Conservation (phyloP, 2,888 invertebrate genomes). For the Elaeidobius kamerunicus region DNA sequence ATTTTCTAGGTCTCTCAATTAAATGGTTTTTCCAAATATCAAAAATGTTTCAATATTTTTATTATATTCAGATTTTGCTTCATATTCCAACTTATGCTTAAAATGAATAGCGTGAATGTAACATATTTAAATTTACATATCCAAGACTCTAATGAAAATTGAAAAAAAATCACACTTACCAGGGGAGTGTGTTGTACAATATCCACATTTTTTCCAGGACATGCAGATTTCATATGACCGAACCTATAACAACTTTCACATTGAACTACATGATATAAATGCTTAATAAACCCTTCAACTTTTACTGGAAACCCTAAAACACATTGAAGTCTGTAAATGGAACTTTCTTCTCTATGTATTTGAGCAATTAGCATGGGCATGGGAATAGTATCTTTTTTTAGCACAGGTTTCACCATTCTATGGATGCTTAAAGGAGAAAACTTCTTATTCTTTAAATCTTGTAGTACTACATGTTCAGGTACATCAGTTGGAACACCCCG, state of each 20-base stretch:
- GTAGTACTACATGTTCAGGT: not conserved
- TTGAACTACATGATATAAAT: not conserved
- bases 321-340: not conserved
- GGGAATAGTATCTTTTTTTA: too few species aligned
- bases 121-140: too few species aligned
- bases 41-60: too few species aligned
- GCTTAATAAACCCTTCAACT: not conserved
- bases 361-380: not conserved
- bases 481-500: not conserved
- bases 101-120: too few species aligned
- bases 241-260: not conserved
- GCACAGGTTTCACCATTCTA: constrained; percentile 5
- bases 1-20: too few species aligned
- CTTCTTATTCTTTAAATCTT: not conserved
- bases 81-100: too few species aligned
- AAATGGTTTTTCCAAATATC: too few species aligned
- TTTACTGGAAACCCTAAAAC: constrained; percentile 1
- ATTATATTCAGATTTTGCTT: too few species aligned
- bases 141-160: too few species aligned
- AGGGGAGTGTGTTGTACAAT: not conserved
- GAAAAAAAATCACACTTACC: not conserved
- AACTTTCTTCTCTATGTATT: not conserved
- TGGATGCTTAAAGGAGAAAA: not conserved
- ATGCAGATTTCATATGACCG: not conserved
- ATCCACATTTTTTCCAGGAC: not conserved